A percentile compares a stretch with the other conserved stretches of the same genome.
phyloP scores from a whole-genome alignment of 2,888 invertebrate genomes.

The Pollenia labialis region DNA sequence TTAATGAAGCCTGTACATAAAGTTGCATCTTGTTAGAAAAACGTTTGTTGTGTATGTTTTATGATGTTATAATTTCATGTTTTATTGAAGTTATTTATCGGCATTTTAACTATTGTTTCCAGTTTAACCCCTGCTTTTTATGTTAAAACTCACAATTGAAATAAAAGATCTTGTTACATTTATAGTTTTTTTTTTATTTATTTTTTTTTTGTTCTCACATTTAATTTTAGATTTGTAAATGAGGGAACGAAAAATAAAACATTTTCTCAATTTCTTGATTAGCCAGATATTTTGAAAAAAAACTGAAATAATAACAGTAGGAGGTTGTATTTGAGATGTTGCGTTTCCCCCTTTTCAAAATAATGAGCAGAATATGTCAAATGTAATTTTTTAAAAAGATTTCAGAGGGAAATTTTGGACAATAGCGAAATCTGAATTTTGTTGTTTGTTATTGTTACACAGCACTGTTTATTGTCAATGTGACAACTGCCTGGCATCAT shows the following conservation, averaged over 20 bases:
- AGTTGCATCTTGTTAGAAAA: constrained; percentile 47
- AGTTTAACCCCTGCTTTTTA: constrained; percentile 51
- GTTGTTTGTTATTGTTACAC: constrained; percentile 21
- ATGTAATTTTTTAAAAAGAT: constrained; percentile 56
- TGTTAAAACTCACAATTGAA: neutral
- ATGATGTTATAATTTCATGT: constrained; percentile 58
- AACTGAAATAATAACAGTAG: constrained; percentile 41
- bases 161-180: constrained; percentile 67
- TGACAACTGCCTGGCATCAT: constrained; percentile 64
- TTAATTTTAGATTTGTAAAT: constrained; percentile 49
- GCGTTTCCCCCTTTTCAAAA: neutral
- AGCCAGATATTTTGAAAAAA: constrained; percentile 60
- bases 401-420: constrained; percentile 4
- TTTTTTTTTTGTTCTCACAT: constrained; percentile 56
- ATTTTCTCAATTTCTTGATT: constrained; percentile 56
- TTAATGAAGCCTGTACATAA: constrained; percentile 64
- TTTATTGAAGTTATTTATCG: constrained; percentile 68
- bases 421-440: constrained; percentile 4
- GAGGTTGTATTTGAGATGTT: constrained; percentile 34
- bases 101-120: constrained; percentile 52
- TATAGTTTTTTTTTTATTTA: constrained; percentile 27
- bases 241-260: constrained; percentile 1
- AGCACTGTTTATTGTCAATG: constrained; percentile 52
- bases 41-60: constrained; percentile 6
- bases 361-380: constrained; percentile 75